Conservation (phyloP, 2,797 vertebrate species). For the Arnoldichthys spilopterus region DNA sequence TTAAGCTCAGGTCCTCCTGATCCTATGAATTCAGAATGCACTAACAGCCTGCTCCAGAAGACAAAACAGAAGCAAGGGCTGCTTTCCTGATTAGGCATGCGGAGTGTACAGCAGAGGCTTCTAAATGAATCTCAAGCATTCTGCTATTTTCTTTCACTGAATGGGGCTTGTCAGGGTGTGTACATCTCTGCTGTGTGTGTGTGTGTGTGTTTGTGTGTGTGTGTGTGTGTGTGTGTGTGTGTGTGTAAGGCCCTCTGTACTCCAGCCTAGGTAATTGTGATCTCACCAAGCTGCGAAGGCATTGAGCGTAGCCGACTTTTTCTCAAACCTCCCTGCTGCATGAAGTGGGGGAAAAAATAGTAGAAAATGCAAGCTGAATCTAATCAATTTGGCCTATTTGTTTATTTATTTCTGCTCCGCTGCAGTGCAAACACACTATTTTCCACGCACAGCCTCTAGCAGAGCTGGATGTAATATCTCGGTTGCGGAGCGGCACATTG, state of each 20-base stretch:
- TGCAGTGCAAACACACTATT: conserved; percentile 44
- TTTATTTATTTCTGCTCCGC: conserved; percentile 45
- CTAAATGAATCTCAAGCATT: conserved; percentile 61
- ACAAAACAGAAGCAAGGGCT: conserved; percentile 42
- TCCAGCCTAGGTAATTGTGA: conserved; percentile 53
- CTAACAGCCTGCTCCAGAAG: conserved; percentile 29
- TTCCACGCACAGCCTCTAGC: conserved; percentile 14
- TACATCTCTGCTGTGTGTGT: conserved; percentile 10
- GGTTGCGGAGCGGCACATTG: conserved; percentile 12
- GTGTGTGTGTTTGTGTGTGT: conserved; percentile 28
- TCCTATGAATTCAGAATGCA: conserved; percentile 40
- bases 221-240: conserved; percentile 30
- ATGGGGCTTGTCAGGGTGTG: conserved; percentile 33
- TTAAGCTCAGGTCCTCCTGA: not conserved
- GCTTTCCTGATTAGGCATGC: conserved; percentile 60
- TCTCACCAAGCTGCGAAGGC: conserved; percentile 53
- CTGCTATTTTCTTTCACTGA: conserved; percentile 46
- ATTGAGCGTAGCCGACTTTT: conserved; percentile 26
- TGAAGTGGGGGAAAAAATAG: conserved; percentile 5
- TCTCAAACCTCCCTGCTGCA: conserved; percentile 38
- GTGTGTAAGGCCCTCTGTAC: conserved; percentile 42
- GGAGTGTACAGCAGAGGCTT: conserved; percentile 45
- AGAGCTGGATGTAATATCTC: conserved; percentile 27
- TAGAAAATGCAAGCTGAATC: conserved; percentile 52
- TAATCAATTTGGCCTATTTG: conserved; percentile 50